phyloP scores from a whole-genome alignment of 2,797 vertebrate species.

The Acanthornis magna region DNA sequence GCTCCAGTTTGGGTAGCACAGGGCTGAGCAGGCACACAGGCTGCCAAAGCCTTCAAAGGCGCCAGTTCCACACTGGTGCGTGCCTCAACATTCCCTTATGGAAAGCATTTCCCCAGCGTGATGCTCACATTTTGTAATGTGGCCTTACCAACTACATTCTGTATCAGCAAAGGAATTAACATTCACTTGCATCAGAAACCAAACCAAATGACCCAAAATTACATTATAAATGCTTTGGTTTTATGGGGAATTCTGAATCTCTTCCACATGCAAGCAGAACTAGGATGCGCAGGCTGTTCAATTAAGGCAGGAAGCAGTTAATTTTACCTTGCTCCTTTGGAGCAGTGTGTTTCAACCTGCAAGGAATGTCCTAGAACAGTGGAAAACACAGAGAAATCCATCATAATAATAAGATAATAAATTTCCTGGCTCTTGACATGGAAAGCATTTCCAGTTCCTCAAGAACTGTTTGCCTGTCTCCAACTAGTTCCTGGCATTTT shows the following conservation, averaged over 20 bases:
- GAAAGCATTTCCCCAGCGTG: fast-evolving
- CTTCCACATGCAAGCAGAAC: not conserved
- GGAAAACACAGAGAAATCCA: not conserved
- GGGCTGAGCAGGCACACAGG: not conserved
- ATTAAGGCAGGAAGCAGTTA: slow-evolving; percentile 2
- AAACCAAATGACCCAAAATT: not conserved
- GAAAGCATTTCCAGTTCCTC: not conserved
- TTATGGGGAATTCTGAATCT: not conserved
- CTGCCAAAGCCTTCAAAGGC: not conserved
- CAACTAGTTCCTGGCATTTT: not conserved
- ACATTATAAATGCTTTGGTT: not conserved
- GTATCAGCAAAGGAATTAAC: not conserved
- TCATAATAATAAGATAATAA: not conserved
- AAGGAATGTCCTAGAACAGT: not conserved
- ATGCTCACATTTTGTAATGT: not conserved
- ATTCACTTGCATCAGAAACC: not conserved
- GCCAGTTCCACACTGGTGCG: not conserved
- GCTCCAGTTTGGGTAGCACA: not conserved
- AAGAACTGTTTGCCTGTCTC: not conserved
- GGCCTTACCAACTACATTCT: not conserved
- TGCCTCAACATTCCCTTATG: not conserved
- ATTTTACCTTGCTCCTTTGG: not conserved
- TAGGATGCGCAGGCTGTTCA: not conserved
- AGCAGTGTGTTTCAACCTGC: not conserved
- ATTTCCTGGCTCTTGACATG: not conserved